phyloP scores from a whole-genome alignment of 2,113 vertebrate species.

The Fregata magnificens region DNA sequence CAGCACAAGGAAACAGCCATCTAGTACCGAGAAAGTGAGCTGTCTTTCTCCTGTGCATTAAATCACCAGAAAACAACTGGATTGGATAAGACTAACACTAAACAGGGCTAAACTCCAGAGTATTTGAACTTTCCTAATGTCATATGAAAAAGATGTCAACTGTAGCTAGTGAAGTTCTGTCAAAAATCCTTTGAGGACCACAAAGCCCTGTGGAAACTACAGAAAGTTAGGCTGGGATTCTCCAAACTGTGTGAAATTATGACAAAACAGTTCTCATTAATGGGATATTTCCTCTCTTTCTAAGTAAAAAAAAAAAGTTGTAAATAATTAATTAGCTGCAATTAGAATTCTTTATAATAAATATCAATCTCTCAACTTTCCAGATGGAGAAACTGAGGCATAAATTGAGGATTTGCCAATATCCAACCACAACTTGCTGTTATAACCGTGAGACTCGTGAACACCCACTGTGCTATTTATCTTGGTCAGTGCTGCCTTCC shows the following conservation, averaged over 20 bases:
- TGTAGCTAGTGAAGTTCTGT: neutral
- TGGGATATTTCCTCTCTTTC: neutral
- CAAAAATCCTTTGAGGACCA: neutral
- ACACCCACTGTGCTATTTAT: neutral
- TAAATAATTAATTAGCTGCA: neutral
- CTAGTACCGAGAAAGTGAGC: neutral
- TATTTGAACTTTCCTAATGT: neutral
- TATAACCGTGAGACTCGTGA: neutral
- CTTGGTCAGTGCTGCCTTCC: neutral
- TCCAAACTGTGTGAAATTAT: neutral
- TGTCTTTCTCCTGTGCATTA: neutral
- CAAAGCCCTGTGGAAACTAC: neutral
- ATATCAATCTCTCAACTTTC: neutral
- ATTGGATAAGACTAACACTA: neutral
- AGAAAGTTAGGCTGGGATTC: neutral
- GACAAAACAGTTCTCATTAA: neutral
- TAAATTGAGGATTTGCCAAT: neutral
- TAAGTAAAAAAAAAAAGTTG: neutral
- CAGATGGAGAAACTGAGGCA: neutral
- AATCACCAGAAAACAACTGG: neutral
- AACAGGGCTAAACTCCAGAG: neutral
- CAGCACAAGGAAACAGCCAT: neutral
- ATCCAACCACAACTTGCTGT: neutral
- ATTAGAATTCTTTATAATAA: neutral
- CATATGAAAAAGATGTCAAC: neutral